Base-by-base conservation (phyloP, 1,140 invertebrate species). In the Chlorops oryzae region DNA sequence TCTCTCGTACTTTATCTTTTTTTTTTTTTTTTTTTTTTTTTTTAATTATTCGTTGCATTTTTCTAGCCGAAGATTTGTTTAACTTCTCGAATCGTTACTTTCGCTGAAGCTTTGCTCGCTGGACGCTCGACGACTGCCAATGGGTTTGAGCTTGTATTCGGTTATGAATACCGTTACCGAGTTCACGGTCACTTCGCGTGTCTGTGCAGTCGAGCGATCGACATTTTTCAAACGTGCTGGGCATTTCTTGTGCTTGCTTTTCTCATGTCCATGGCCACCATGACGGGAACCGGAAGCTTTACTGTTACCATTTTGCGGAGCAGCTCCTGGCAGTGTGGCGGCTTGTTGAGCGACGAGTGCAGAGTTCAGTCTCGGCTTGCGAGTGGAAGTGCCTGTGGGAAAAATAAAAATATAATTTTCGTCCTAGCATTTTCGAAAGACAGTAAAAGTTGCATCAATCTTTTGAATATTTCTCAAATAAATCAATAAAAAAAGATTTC, bases 141-240 rank as follows among this genome's bases (percentile, higher is more conserved):
- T 59, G 37, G 76, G 72, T 78, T 94, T 94, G 43, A 90, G 88
- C 73, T 94, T 90, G 74, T 94, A 97, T 74, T 97, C 94, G 37
- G 93, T 97, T 60, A 97, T 95, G 43, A 95, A 84, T 32, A 97
- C 93, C 18, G 94, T 97, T 23, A 97, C 90, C 69, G 92, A 92
- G 65, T 94, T 95, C 1, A 96, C 92, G 27, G 94, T 97, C 47
- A 96, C 91, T 74, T 92, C 90, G 70, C 92, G 84, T 25, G 90
- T 89, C 63, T 91, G 86, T 18, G 88, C 91, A 24, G 87, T 72
- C 12, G 70, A 70, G 5, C 70, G 55, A 53, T 72, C 70, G 17
- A 72, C 75, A 72, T 96, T 95, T 76, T 91, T 93, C 60, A 96
- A 82, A 54, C 90, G 79, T 3, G 90, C 86, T 40, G 83, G 83